Base-by-base conservation (phyloP, 35 echinoderm and acorn worm species). In the Apostichopus californicus region DNA sequence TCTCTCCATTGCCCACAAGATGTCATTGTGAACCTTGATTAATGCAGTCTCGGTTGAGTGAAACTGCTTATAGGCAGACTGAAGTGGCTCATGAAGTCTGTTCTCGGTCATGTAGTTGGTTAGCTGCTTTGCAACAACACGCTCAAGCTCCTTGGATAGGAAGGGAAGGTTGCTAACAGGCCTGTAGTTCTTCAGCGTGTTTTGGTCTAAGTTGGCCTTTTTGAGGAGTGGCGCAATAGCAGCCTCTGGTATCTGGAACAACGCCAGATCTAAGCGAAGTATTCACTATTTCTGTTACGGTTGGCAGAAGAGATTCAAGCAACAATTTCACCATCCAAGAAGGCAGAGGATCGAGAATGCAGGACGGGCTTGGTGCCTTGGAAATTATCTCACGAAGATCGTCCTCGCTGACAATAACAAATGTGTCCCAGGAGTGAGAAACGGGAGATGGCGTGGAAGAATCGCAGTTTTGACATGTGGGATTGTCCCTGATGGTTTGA, bases 261-360 rank as follows among this genome's bases (percentile, higher is more conserved):
- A 53, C 14, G 4, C 92, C 92, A 12, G 84, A 26, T 10, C 5
- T 34, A 20, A 87, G 85, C 7, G 64, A 87, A 87, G 3, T n/a
- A n/a, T 60, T 87, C 7, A 87, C 85, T 9, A 70, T 87, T 1
- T 14, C 8, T 28, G 24, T 56, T 12, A 13, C 11, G 5, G 28
- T n/a, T 11, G 64, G 84, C 14, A 57, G 28, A 9, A 17, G n/a
- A 10, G 14, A 12, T 7, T 90, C 73, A 21, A 95, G 46, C 18
- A 46, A 61, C 56, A 87, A 12, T 57, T 91, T 91, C 4, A 88
- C 54, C 68, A 95, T 18, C 84, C 90, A 92, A 11, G 90, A 87
- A 55, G 94, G 94, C 6, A 93, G 53, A n/a, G 86, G 91, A 55
- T 95, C 94, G 25, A 95, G 91, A 53, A 90, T 12, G 75, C 92